A percentile compares a stretch with the other conserved stretches of the same genome.
These are phyloP conservation scores for Drosophila pandora DNA, from an alignment of 1,140 invertebrate species.

Conservation along the genomic window DNA sequence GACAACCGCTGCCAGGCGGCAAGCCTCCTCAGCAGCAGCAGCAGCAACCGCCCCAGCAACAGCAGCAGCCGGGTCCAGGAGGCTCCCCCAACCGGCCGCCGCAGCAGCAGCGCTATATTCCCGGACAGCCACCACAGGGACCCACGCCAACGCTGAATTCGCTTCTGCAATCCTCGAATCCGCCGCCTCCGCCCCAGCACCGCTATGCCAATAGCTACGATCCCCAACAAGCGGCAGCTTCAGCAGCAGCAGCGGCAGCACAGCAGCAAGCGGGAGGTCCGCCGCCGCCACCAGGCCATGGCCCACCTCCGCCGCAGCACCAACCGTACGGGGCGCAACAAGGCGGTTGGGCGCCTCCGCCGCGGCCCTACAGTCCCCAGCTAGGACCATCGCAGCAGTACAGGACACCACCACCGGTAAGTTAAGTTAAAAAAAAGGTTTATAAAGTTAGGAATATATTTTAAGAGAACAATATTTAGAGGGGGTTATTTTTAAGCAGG, in stretches of 20 bases:
- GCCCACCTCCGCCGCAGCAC: constrained; percentile 84
- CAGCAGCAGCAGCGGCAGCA: constrained; percentile 65
- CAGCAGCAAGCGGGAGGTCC: constrained; percentile 80
- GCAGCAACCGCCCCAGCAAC: constrained; percentile 49
- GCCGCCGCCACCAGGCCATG: constrained; percentile 72
- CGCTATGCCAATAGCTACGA: constrained; percentile 83
- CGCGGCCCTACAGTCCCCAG: constrained; percentile 80
- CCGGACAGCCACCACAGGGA: constrained; percentile 87
- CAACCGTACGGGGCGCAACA: constrained; percentile 77
- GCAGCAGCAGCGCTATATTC: constrained; percentile 80
- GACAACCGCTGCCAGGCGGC: constrained; percentile 64
- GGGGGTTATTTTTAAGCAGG: no score
- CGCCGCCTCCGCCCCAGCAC: constrained; percentile 84
- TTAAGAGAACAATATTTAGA: no score
- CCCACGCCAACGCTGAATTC: constrained; percentile 96
- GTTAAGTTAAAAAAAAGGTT: constrained; percentile 7
- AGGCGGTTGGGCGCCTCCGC: constrained; percentile 80
- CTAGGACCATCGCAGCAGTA: constrained; percentile 79
- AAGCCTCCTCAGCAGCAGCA: constrained; percentile 64
- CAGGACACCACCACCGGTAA: constrained; percentile 80
- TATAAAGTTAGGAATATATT: no score
- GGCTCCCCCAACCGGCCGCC: constrained; percentile 79
- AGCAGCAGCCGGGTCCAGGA: constrained; percentile 58
- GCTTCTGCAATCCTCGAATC: constrained; percentile 91
- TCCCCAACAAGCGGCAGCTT: constrained; percentile 83